Conservation (phyloP, 2,888 invertebrate genomes). For the Mythimna loreyi region DNA sequence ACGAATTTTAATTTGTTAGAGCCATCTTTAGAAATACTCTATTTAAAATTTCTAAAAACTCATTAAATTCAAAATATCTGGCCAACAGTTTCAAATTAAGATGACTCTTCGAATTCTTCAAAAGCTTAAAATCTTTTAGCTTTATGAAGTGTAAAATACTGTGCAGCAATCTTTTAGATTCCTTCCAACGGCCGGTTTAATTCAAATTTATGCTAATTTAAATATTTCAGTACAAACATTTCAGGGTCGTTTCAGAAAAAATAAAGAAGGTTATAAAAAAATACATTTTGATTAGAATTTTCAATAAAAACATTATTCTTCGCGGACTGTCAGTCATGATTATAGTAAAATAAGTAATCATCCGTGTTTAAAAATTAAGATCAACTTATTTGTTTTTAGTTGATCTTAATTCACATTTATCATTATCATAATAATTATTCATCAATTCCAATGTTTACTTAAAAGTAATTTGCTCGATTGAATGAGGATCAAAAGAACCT, state of each 20-base stretch:
- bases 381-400: no score
- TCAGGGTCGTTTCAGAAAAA: slow-evolving; percentile 5
- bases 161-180: slow-evolving; percentile 62
- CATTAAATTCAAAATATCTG: slow-evolving; percentile 51
- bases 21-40: slow-evolving; percentile 1
- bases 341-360: not conserved
- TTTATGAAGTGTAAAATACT: slow-evolving; percentile 75
- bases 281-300: not conserved
- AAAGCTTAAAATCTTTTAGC: slow-evolving; percentile 68
- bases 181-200: slow-evolving; percentile 66
- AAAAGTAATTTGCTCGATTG: not conserved
- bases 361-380: not conserved
- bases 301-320: not conserved
- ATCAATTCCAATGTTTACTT: not conserved
- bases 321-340: not conserved
- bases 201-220: slow-evolving; percentile 80
- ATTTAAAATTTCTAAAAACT: slow-evolving; percentile 19
- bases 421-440: no score
- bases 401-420: no score
- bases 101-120: slow-evolving; percentile 60
- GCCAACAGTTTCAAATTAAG: slow-evolving; percentile 57
- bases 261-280: not conserved
- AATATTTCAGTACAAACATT: slow-evolving; percentile 52
- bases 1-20: slow-evolving; percentile 4
- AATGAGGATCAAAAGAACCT: not conserved